Base-by-base conservation (phyloP, 1,140 invertebrate species). In the Drosophila orosa region DNA sequence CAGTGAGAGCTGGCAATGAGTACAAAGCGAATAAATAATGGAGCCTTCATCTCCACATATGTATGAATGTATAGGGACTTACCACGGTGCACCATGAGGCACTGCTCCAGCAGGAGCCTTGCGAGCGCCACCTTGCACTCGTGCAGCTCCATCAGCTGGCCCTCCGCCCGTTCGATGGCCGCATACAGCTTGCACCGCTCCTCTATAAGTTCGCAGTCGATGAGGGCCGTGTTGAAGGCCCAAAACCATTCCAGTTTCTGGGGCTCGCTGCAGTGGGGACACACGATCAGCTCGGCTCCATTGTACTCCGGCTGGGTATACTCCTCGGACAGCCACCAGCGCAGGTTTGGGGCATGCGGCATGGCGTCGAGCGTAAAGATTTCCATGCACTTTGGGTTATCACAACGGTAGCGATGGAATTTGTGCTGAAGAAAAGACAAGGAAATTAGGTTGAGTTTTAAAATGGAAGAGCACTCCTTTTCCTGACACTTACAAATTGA, bases 371-470 rank as follows among this genome's bases (percentile, higher is more conserved):
- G 80, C 31, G 78, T 80, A n/a, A 86, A 86, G 44, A 84, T 80
- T 74, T 86, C 77, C 78, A 72, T 80, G 62, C 82, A 86, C 50
- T 83, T 83, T 10, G 80, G 80, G 67, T 86, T 86, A 86, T 86
- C 82, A 86, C 82, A 86, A 83, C 82, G 82, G 60, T 86, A 86
- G 69, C 82, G 82, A 86, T 86, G 82, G 63, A 86, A 86, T 65
- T 86, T 86, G 44, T 83, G 69, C 82, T 86, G 47, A 3, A 73
- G 24, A 9, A 27, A 12, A 17, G 10, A 5, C 2, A 2, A 24
- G 22, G 2, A 15, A 1, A 5, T 15, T 8, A 3, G 0, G 22
- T 35, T 12, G 13, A 17, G 8, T 22, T 15, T 3, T 19, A 12
- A 24, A 35, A 7, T 29, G n/a, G 0, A 39, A 13, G 13, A n/a